Conservation (phyloP, 2,797 vertebrate species). For the Danio kyathit region DNA sequence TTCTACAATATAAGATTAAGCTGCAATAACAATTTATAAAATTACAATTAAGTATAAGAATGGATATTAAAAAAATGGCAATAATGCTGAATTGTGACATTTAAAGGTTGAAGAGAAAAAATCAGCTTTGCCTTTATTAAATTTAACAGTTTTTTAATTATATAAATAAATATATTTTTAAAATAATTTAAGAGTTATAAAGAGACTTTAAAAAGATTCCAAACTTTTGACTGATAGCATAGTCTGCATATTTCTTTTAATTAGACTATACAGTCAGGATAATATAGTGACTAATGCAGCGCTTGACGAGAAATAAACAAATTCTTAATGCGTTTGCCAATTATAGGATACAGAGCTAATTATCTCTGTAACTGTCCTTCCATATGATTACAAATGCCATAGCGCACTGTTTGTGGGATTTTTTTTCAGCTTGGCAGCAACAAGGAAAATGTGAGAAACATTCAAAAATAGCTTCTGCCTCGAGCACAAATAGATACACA, state of each 20-base stretch:
- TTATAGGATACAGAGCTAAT: conserved; percentile 19
- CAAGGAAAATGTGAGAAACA: conserved; percentile 41
- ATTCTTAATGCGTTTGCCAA: conserved; percentile 15
- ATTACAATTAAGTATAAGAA: not conserved
- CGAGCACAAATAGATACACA: conserved; percentile 50
- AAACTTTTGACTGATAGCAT: not conserved
- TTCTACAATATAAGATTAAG: not conserved
- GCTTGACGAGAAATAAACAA: conserved; percentile 8
- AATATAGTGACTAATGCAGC: not conserved
- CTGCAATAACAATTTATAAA: not conserved
- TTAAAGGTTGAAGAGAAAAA: not conserved
- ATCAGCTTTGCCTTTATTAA: not conserved
- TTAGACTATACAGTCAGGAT: not conserved
- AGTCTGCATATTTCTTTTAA: not conserved
- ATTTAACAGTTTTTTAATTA: too few species aligned
- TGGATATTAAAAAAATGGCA: not conserved
- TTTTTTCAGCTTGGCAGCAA: conserved; percentile 23
- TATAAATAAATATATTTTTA: not conserved
- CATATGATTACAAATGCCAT: conserved; percentile 40
- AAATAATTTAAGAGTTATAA: not conserved
- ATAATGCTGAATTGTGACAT: too few species aligned
- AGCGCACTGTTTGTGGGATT: conserved; percentile 28
- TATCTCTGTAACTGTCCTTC: conserved; percentile 24
- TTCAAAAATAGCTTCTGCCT: conserved; percentile 60
- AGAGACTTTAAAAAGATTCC: not conserved